These are phyloP conservation scores for Gymnothorax javanicus DNA, from an alignment of 2,797 vertebrate genomes.

Conservation along the genomic window DNA sequence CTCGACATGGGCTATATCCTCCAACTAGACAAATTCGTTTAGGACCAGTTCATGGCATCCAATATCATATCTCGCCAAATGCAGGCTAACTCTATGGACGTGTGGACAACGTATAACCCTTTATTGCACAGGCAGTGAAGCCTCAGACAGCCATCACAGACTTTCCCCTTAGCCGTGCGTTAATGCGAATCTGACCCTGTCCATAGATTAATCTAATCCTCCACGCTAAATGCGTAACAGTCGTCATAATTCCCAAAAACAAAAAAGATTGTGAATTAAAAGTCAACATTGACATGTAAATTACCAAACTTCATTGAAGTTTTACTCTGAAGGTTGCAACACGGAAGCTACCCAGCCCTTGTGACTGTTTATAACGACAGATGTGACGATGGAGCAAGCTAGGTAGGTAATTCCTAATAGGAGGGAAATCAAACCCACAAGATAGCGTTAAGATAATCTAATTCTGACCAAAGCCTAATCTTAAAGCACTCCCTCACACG, in stretches of 20 bases:
- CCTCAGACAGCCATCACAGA: too few species aligned
- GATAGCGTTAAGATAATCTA: not conserved
- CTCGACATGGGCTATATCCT: not conserved
- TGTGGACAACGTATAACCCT: too few species aligned
- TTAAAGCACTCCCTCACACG: not conserved
- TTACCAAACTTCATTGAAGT: not conserved
- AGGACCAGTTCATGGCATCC: not conserved
- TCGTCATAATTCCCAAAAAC: not conserved
- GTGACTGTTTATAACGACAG: not conserved
- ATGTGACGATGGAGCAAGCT: not conserved
- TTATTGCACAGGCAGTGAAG: too few species aligned
- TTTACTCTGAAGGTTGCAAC: not conserved
- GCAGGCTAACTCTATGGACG: not conserved
- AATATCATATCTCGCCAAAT: not conserved
- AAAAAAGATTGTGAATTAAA: not conserved
- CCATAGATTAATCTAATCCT: not conserved
- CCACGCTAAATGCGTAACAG: not conserved
- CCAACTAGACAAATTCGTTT: not conserved
- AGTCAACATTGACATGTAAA: not conserved
- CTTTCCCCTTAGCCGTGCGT: not conserved
- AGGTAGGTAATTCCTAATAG: not conserved
- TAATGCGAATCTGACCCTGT: not conserved
- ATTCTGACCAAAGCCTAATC: not conserved
- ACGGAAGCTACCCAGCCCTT: constrained; percentile 5
- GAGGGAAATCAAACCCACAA: not conserved